Evolutionary conservation across 2,888 invertebrate genomes (phyloP), one percentile per base, ranked within the genome.

Genomic region (Dilophus febrilis): DNA sequence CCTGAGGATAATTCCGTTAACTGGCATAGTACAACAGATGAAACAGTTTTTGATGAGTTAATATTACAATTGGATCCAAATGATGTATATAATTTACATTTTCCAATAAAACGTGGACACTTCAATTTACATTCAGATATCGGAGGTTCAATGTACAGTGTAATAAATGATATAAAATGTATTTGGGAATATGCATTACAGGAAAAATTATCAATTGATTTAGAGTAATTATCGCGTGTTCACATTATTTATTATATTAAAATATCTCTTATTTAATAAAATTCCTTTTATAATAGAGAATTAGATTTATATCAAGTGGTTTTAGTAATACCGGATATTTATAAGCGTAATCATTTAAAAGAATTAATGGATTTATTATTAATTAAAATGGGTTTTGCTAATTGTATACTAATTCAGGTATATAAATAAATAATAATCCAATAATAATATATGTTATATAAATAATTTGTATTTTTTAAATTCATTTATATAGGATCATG

Each of bases 111-210:
- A 53, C 67, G 88, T 49, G 94, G 94, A 1, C 85, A 86, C 52
- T 72, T 94, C 13, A 88, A 94, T 63, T 58, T 90, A 4, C 91
- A 92, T 57, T 55, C 68, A 2, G 79, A 79, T 40, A 71, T 85
- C 16, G 90, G 91, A 1, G 92, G 92, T 1, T 88, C 91, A 0
- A 64, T 91, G 40, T 77, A 81, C 8, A 72, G 87, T 0, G 79
- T 91, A 5, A 58, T 94, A 31, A 76, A 82, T 42, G 88, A 94
- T 59, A 55, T 94, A 40, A 84, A 87, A 56, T 71, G 77, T 1
- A 91, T 95, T 51, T 94, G 94, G 92, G 74, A 77, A 37, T 71
- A 78, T 48, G 79, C 82, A 2, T 70, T 94, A 42, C 73, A 78
- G 49, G 71, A 72, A 17, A 77, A 78, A 51, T 68, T 94, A 46